Conservation (phyloP, 2,113 vertebrate genomes). For the Solenodon paradoxus region DNA sequence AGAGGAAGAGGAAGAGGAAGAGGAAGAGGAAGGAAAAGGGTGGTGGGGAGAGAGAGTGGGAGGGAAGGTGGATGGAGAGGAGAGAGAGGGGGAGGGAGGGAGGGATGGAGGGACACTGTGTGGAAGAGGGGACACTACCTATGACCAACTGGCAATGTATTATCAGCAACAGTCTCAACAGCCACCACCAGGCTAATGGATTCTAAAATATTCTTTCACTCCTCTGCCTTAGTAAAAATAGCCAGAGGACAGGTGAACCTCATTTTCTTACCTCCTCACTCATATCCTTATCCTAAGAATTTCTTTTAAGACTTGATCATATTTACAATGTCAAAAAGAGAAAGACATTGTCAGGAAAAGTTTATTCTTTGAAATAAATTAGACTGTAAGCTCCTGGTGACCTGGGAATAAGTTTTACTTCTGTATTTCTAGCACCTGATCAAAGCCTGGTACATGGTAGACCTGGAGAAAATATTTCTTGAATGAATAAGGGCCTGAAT, state of each 20-base stretch:
- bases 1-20: no score
- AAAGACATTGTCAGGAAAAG: not conserved
- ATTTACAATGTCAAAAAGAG: not conserved
- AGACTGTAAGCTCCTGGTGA: not conserved
- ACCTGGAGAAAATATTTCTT: not conserved
- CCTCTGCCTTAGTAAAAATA: not conserved
- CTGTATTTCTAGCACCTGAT: not conserved
- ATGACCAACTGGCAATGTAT: not conserved
- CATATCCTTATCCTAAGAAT: not conserved
- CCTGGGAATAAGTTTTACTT: not conserved
- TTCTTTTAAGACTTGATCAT: not conserved
- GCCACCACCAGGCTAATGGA: not conserved
- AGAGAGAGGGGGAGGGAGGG: not conserved
- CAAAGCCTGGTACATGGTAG: not conserved
- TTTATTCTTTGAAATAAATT: slow-evolving; percentile 43
- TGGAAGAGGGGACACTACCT: not conserved
- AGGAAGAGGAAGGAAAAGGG: not conserved
- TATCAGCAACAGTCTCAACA: not conserved
- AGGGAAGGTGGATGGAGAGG: not conserved
- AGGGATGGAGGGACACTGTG: not conserved
- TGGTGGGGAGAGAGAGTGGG: no score
- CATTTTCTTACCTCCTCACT: not conserved
- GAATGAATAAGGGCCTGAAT: not conserved
- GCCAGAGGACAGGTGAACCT: not conserved
- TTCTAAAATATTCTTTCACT: not conserved